Conservation (phyloP, 2,888 invertebrate genomes). For the Tiphia femorata region DNA sequence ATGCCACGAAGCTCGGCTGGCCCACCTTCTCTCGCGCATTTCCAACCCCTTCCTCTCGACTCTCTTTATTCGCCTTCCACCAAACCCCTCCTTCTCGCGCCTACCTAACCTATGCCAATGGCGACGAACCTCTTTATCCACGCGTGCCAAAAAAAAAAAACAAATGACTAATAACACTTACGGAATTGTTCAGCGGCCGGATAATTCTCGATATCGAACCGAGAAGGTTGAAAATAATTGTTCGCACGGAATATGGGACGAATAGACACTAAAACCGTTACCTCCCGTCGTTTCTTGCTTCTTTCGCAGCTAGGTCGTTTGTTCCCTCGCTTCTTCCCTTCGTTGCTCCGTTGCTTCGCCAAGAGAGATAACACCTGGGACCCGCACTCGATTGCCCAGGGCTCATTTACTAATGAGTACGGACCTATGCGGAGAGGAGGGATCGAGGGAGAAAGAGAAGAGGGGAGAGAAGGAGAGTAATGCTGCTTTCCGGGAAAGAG, state of each 20-base stretch:
- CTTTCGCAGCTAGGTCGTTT: neutral
- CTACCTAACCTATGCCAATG: too few species aligned
- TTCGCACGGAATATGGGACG: too few species aligned
- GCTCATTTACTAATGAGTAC: constrained; percentile 65
- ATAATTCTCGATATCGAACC: too few species aligned
- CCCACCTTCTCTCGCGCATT: neutral
- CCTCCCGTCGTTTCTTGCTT: constrained; percentile 23
- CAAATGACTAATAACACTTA: too few species aligned
- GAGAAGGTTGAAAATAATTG: too few species aligned
- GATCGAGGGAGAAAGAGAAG: constrained; percentile 13
- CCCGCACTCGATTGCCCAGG: constrained; percentile 53
- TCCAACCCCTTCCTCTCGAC: neutral
- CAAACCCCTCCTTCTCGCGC: too few species aligned
- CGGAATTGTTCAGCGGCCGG: too few species aligned
- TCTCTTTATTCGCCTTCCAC: constrained; percentile 2
- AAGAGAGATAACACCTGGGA: constrained; percentile 60
- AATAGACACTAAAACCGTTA: too few species aligned
- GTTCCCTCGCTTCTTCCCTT: constrained; percentile 19
- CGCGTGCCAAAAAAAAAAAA: too few species aligned
- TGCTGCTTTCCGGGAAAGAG: neutral
- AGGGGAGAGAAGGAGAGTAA: neutral
- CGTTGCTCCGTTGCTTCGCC: constrained; percentile 33
- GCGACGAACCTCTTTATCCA: too few species aligned
- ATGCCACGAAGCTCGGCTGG: constrained; percentile 29
- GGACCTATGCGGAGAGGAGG: constrained; percentile 36